Evolutionary conservation across 2,797 vertebrate genomes (phyloP).

Genomic region (Propithecus deckenii): DNA sequence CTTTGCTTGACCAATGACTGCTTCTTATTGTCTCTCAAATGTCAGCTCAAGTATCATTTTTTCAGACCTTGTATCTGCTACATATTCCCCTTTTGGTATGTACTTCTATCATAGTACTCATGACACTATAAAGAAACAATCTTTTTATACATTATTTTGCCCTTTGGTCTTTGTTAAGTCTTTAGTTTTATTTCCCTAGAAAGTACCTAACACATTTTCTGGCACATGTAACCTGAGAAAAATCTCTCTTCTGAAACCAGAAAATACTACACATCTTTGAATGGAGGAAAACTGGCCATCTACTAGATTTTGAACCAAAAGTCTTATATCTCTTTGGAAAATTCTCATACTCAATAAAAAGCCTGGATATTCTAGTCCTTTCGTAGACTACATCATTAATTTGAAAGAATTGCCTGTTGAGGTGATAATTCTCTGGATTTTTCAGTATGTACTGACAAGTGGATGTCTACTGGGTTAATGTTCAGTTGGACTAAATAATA

Average conservation of each 20-base stretch:
- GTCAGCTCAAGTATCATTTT: background rate
- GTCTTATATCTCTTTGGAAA: background rate
- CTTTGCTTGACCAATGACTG: background rate
- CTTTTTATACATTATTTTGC: background rate
- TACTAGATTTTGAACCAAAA: background rate
- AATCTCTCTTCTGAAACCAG: background rate
- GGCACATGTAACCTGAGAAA: constrained; percentile 28
- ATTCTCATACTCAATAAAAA: background rate
- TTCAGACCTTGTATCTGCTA: background rate
- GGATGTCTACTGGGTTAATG: background rate
- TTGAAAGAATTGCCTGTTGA: background rate
- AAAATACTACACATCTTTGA: background rate
- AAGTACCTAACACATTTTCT: background rate
- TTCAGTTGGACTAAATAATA: background rate
- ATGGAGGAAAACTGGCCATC: background rate
- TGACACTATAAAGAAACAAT: background rate
- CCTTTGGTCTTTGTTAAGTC: background rate
- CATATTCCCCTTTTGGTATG: background rate
- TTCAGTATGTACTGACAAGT: background rate
- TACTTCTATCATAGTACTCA: background rate
- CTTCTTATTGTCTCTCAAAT: background rate
- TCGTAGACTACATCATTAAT: background rate
- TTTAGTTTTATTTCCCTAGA: constrained; percentile 1
- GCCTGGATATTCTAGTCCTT: background rate
- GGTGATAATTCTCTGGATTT: background rate